Percentiles rank a stretch among this genome's conserved stretches.
These are phyloP conservation scores for Dryobotodes eremita DNA, from an alignment of 2,888 invertebrate genomes.

Conservation along the genomic window DNA sequence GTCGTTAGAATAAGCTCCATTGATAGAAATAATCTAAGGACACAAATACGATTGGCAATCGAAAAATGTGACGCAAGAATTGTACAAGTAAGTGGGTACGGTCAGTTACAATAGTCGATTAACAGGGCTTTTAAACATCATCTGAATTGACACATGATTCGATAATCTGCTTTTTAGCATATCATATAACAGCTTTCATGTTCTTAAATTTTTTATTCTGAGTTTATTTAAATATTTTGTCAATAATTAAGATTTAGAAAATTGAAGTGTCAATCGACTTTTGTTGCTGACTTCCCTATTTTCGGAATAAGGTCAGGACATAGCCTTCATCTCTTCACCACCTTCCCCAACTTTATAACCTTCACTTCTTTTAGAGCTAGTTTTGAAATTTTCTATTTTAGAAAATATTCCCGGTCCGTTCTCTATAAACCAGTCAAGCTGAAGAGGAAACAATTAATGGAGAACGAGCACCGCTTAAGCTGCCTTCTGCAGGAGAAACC, in stretches of 20 bases:
- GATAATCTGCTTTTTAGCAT: neutral
- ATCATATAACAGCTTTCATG: too few species aligned
- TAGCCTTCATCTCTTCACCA: too few species aligned
- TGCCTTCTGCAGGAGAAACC: neutral
- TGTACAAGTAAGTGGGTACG: neutral
- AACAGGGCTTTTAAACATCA: neutral
- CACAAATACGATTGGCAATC: neutral
- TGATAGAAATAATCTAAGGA: constrained; percentile 1
- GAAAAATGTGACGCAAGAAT: neutral
- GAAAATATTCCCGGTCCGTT: neutral
- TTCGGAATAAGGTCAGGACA: neutral
- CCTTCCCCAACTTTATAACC: too few species aligned
- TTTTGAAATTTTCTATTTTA: neutral
- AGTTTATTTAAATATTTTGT: neutral
- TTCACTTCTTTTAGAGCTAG: neutral
- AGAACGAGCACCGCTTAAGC: neutral
- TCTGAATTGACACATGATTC: neutral
- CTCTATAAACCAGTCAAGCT: neutral
- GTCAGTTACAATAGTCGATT: neutral
- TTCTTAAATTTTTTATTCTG: neutral
- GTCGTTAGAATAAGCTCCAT: neutral
- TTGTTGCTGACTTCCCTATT: neutral
- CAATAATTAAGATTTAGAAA: neutral
- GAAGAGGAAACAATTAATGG: neutral
- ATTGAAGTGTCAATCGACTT: neutral